A percentile compares a stretch with the other conserved stretches of the same genome.
Evolutionary conservation across 2,888 invertebrate genomes (phyloP).

Genomic region (Phasia obesa): DNA sequence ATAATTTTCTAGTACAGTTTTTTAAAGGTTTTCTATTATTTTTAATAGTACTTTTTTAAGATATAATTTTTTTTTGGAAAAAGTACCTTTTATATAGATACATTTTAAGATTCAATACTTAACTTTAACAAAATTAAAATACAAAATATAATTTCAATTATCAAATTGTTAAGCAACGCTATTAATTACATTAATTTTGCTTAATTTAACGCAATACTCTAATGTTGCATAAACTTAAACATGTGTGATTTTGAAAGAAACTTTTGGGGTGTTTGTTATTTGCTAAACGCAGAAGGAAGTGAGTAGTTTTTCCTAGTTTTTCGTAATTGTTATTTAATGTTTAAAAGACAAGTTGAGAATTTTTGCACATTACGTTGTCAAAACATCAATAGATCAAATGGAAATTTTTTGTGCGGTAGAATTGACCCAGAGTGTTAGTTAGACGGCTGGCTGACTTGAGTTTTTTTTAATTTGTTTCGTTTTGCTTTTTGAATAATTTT

Average conservation of each 20-base stretch:
- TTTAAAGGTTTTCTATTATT: not conserved
- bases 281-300: conserved; percentile 68
- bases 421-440: not conserved
- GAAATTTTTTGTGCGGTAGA: conserved; percentile 5
- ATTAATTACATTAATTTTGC: conserved; percentile 3
- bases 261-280: conserved; percentile 33
- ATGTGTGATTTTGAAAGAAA: conserved; percentile 25
- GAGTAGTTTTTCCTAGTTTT: conserved; percentile 38
- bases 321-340: not conserved
- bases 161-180: conserved; percentile 43
- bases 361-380: conserved; percentile 36
- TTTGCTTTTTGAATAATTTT: conserved; percentile 7
- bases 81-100: no score
- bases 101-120: no score
- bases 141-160: not conserved
- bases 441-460: not conserved
- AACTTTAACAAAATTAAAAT: no score
- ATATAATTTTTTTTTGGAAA: no score
- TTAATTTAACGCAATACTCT: not conserved
- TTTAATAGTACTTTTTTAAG: no score
- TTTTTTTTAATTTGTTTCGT: conserved; percentile 12
- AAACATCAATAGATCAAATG: conserved; percentile 45
- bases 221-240: conserved; percentile 35
- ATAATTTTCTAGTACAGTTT: no score
- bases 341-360: conserved; percentile 24